Conservation (phyloP, 1,140 invertebrate species). For the Ctenoplectra terminalis region DNA sequence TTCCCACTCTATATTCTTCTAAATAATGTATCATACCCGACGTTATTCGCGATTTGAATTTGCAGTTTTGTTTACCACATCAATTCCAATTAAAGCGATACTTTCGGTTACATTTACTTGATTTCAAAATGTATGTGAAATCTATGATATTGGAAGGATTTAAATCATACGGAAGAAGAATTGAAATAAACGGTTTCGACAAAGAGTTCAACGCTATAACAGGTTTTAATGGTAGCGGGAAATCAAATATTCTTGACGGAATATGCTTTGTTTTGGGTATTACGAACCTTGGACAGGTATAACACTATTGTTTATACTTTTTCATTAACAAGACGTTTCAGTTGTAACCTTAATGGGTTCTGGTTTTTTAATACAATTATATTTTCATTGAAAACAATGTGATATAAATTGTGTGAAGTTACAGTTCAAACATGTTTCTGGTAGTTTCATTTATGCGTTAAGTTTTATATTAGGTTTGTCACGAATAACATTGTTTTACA, state of each 20-base stretch:
- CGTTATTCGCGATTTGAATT: slow-evolving; percentile 17
- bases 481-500: too few relatives aligned
- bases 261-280: slow-evolving; percentile 99
- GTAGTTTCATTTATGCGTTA: slow-evolving; percentile 5
- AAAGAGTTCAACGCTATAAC: slow-evolving; percentile 99
- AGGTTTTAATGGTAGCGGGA: slow-evolving; percentile 99
- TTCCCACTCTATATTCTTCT: not conserved
- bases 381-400: not conserved
- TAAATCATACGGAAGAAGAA: slow-evolving; percentile 97
- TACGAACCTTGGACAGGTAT: slow-evolving; percentile 95
- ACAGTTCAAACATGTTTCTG: not conserved
- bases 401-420: not conserved
- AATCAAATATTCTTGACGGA: slow-evolving; percentile 99
- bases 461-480: not conserved
- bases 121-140: slow-evolving; percentile 93
- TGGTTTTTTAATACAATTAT: not conserved
- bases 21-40: slow-evolving; percentile 1
- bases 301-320: slow-evolving; percentile 44
- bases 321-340: not conserved
- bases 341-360: not conserved
- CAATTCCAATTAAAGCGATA: not conserved
- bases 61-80: not conserved
- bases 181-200: slow-evolving; percentile 97
- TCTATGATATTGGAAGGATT: slow-evolving; percentile 98
- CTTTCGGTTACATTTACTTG: not conserved